Base-by-base conservation (phyloP, 92 coral and sea anemone species). In the Bergia sp. region DNA sequence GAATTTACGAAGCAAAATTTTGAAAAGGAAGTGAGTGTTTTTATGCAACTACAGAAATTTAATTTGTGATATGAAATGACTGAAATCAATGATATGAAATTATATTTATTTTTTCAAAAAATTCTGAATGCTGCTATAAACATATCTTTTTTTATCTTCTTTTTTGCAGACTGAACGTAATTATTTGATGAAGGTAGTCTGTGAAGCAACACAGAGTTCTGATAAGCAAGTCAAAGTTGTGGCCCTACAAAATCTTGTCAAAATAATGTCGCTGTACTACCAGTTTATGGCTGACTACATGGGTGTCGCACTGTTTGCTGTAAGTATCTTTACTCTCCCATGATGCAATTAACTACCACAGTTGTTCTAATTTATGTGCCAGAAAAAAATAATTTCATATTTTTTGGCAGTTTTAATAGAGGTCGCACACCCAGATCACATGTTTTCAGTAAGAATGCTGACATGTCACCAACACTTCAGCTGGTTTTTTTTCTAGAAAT, bases 1-100 rank as follows among this genome's bases (percentile, higher is more conserved):
- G 99, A 97, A 89, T 97, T 97, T 86, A 91, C 98, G 50, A 97
- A 97, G 87, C 96, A 95, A 71, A 97, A 97, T 87, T 97, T 97
- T 94, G 98, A 97, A 80, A 91, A 93, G 91, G 92, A 91, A 88
- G 99, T 94, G 91, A 88, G 95, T 83, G 0, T 77, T 53, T 21
- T 37, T 49, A 4, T 13, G 42, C 29, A n/a, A 16, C 58, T 40
- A 53, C 13, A 12, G 58, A 15, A 1, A 40, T 3, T 39, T 41
- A 21, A 75, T 75, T 23, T 41, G 13, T 40, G 4, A 16, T 53
- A 8, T 3, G 7, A 72, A 16, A n/a, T 37, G 10, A 73, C 73
- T 72, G 39, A 12, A 53, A 73, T 81, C 21, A 20, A 44, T 39
- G 6, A 37, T 49, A 29, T 76, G 23, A 7, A 5, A 64, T 58